Evolutionary conservation across 2,113 vertebrate species (phyloP).

Genomic region (Brevimyrus niger): DNA sequence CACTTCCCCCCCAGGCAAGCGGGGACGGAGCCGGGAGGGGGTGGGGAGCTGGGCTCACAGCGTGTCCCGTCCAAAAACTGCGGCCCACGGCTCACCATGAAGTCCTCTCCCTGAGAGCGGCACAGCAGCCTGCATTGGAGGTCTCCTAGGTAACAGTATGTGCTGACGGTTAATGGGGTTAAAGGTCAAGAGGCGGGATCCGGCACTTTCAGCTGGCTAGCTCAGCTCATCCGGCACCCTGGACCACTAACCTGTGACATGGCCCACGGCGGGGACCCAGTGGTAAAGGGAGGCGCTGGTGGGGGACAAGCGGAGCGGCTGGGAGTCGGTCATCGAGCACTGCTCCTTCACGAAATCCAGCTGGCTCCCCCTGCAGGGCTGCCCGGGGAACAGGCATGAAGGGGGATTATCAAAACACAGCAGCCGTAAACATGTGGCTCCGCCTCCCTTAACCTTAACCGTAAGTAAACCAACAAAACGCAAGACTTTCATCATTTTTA

Average conservation of each 20-base stretch:
- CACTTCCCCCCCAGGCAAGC: constrained; percentile 76
- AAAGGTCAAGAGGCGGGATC: neutral
- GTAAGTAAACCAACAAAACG: neutral
- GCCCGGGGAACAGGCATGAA: neutral
- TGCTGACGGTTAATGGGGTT: neutral
- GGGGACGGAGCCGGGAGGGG: constrained; percentile 41
- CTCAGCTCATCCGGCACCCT: neutral
- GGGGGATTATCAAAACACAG: neutral
- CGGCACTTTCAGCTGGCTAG: neutral
- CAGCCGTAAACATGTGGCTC: neutral
- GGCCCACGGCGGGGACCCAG: constrained; percentile 73
- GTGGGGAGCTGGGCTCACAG: constrained; percentile 57
- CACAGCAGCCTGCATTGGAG: constrained; percentile 78
- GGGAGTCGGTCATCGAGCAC: constrained; percentile 69
- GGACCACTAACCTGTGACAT: constrained; percentile 63
- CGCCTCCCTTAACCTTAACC: neutral
- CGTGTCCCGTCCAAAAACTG: constrained; percentile 84
- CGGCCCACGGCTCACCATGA: constrained; percentile 76
- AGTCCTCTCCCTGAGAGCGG: constrained; percentile 66
- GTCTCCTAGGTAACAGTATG: constrained; percentile 56
- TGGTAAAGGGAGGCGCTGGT: constrained; percentile 59
- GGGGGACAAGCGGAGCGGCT: constrained; percentile 60
- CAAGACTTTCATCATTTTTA: neutral
- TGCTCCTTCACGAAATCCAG: constrained; percentile 83
- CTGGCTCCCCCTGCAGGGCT: constrained; percentile 74